A percentile compares a stretch with the other conserved stretches of the same genome.
Evolutionary conservation across 2,888 invertebrate genomes (phyloP).

Genomic region (Graphium colonna): DNA sequence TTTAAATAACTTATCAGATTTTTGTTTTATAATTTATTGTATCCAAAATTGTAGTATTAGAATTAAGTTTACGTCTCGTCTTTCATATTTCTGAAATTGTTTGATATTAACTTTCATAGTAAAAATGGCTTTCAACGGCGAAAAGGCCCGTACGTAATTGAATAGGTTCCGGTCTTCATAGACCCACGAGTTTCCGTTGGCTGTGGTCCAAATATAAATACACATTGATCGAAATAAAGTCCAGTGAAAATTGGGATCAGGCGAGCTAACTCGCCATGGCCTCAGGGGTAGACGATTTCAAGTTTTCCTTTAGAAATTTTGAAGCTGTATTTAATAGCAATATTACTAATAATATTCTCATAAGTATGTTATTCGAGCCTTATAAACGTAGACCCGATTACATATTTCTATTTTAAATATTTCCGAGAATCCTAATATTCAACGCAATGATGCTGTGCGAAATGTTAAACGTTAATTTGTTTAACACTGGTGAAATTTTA

Average conservation of each 20-base stretch:
- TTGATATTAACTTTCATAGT: not conserved
- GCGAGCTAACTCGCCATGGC: not conserved
- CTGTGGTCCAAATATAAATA: not conserved
- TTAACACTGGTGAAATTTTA: constrained; percentile 12
- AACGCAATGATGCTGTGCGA: too few species aligned
- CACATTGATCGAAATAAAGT: not conserved
- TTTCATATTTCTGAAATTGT: not conserved
- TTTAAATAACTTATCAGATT: too few species aligned
- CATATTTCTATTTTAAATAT: too few species aligned
- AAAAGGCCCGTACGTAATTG: not conserved
- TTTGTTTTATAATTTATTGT: too few species aligned
- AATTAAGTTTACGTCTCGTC: too few species aligned
- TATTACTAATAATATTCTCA: too few species aligned
- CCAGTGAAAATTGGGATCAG: not conserved
- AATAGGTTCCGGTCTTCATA: not conserved
- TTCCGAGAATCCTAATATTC: too few species aligned
- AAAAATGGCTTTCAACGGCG: not conserved
- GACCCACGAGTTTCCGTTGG: not conserved
- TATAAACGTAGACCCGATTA: too few species aligned
- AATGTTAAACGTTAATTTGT: not conserved
- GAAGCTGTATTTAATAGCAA: not conserved
- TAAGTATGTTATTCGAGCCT: too few species aligned
- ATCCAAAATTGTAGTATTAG: too few species aligned
- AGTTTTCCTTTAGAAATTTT: not conserved
- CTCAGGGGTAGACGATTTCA: not conserved